phyloP scores from a whole-genome alignment of 2,888 invertebrate genomes.

The Amitus sp. region DNA sequence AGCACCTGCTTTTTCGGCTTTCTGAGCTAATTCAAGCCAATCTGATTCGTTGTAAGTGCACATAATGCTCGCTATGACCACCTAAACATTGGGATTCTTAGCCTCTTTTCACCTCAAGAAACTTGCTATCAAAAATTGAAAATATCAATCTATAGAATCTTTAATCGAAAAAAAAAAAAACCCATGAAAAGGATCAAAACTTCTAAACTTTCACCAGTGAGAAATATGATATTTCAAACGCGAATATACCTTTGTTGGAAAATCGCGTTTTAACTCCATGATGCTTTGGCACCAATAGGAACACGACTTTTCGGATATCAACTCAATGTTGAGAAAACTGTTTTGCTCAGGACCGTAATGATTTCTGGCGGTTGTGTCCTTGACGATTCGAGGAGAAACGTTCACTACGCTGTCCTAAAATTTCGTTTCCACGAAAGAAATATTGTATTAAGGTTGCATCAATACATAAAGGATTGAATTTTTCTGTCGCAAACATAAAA shows the following conservation, averaged over 20 bases:
- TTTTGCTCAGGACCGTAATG: conserved; percentile 96
- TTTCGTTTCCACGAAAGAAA: not conserved
- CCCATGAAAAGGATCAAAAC: not conserved
- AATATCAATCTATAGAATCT: too few species aligned
- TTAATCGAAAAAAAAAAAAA: too few species aligned
- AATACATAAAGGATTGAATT: too few species aligned
- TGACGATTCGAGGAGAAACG: conserved; percentile 95
- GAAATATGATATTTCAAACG: too few species aligned
- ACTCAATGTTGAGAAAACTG: conserved; percentile 95
- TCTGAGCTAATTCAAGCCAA: conserved; percentile 84
- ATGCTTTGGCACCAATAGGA: conserved; percentile 94
- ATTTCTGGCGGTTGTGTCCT: conserved; percentile 92
- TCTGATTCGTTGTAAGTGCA: conserved; percentile 87
- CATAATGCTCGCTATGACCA: conserved; percentile 96
- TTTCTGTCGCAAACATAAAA: too few species aligned
- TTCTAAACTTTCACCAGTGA: too few species aligned
- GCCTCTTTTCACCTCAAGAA: too few species aligned
- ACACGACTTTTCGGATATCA: conserved; percentile 96
- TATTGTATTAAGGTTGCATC: too few species aligned
- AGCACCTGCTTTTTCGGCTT: conserved; percentile 84
- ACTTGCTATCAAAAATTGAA: too few species aligned
- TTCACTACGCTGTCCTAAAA: conserved; percentile 91
- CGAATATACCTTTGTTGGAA: conserved; percentile 90
- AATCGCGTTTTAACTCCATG: conserved; percentile 88
- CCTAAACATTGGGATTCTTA: too few species aligned